phyloP scores from a whole-genome alignment of 2,797 vertebrate species.

The Rallus crepitans region DNA sequence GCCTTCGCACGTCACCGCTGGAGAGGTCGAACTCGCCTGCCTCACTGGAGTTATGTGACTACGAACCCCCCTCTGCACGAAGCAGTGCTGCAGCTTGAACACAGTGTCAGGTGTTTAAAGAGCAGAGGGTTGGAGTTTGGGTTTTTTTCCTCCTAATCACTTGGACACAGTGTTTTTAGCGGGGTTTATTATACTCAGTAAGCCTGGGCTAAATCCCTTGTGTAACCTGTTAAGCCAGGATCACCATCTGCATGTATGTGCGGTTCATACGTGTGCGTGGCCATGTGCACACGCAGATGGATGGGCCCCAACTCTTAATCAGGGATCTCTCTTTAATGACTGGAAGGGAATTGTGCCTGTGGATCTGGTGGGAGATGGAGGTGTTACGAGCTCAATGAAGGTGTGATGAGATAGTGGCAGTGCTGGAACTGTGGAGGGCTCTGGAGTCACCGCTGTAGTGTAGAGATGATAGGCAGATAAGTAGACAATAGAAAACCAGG shows the following conservation, averaged over 20 bases:
- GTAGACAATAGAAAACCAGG: rapidly evolving
- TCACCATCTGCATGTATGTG: background rate
- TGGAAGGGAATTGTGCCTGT: background rate
- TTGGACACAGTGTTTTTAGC: background rate
- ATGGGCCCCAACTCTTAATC: rapidly evolving
- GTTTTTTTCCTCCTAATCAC: background rate
- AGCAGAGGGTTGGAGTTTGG: too few species aligned
- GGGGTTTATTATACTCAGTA: background rate
- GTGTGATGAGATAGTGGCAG: rapidly evolving
- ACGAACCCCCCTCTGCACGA: too few species aligned
- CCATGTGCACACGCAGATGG: rapidly evolving
- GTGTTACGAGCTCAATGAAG: rapidly evolving
- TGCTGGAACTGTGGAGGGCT: rapidly evolving
- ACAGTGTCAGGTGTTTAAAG: too few species aligned
- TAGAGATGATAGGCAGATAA: rapidly evolving
- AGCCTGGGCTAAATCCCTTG: constrained; percentile 8
- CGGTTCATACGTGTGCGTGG: rapidly evolving
- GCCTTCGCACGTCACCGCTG: background rate
- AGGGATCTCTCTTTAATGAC: background rate
- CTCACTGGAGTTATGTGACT: rapidly evolving
- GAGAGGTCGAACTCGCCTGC: background rate
- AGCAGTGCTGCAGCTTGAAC: too few species aligned
- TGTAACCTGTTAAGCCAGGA: constrained; percentile 19
- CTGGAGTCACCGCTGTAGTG: rapidly evolving
- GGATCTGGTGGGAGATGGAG: background rate